A percentile compares a stretch with the other conserved stretches of the same genome.
These are phyloP conservation scores for Melitaea cinxia DNA, from an alignment of 1,140 invertebrate genomes.

Conservation along the genomic window DNA sequence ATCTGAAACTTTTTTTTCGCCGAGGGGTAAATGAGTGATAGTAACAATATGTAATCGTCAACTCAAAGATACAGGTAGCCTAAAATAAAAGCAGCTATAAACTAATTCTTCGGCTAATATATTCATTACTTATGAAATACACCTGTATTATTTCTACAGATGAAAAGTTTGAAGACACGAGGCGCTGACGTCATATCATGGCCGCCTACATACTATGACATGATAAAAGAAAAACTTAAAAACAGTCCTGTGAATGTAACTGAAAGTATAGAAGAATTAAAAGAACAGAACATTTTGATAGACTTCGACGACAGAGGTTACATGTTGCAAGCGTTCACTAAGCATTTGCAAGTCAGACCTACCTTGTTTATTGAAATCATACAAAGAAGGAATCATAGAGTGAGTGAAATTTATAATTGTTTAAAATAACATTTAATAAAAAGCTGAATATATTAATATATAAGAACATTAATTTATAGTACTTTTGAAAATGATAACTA, in stretches of 20 bases:
- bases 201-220: conserved; percentile 95
- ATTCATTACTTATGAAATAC: no score
- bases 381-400: conserved; percentile 97
- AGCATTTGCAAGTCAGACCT: conserved; percentile 98
- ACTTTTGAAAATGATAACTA: no score
- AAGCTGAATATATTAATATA: no score
- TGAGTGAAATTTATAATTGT: conserved; percentile 76
- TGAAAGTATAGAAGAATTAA: conserved; percentile 91
- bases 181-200: conserved; percentile 95
- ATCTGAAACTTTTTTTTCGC: no score
- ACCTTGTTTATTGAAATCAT: conserved; percentile 99
- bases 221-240: conserved; percentile 90
- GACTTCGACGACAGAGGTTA: conserved; percentile 99
- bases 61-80: no score
- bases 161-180: conserved; percentile 89
- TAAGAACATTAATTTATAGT: no score
- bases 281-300: conserved; percentile 96
- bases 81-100: no score
- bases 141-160: conserved; percentile 79
- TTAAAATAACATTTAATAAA: no score
- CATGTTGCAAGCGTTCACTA: conserved; percentile 98
- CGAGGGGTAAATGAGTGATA: no score
- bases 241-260: conserved; percentile 89
- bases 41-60: no score
- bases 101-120: no score